phyloP scores from a whole-genome alignment of 2,888 invertebrate species.

The Myopa tessellatipennis region DNA sequence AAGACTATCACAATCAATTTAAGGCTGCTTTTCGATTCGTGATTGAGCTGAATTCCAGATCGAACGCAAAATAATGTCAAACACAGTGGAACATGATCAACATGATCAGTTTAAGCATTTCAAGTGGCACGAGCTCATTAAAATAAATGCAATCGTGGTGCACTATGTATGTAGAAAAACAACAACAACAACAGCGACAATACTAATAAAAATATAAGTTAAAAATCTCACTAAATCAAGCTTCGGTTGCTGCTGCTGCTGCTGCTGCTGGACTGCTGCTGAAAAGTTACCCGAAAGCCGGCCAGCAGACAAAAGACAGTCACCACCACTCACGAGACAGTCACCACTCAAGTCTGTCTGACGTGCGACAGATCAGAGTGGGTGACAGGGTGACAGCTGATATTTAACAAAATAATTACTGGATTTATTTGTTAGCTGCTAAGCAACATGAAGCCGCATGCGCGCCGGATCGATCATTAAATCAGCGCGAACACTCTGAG shows the following conservation, averaged over 20 bases:
- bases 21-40: slow-evolving; percentile 37
- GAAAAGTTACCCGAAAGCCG: background rate
- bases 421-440: slow-evolving; percentile 32
- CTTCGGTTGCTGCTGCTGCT: too few species aligned
- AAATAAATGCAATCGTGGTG: slow-evolving; percentile 59
- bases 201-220: too few species aligned
- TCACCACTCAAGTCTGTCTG: background rate
- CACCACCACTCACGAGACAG: background rate
- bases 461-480: slow-evolving; percentile 19
- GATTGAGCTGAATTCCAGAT: slow-evolving; percentile 43
- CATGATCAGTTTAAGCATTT: slow-evolving; percentile 53
- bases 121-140: slow-evolving; percentile 66
- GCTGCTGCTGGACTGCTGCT: background rate
- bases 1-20: background rate
- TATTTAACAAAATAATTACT: slow-evolving; percentile 37
- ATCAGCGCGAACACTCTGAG: background rate
- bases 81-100: slow-evolving; percentile 46
- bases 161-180: background rate
- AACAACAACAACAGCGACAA: background rate
- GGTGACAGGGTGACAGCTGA: slow-evolving; percentile 35
- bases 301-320: background rate
- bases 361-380: slow-evolving; percentile 19
- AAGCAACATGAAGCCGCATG: slow-evolving; percentile 15
- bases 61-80: slow-evolving; percentile 41
- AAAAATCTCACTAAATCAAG: background rate